Percentiles rank a stretch among this genome's conserved stretches.
These are phyloP conservation scores for Augochlora pura DNA, from an alignment of 1,140 invertebrate genomes.

Conservation along the genomic window DNA sequence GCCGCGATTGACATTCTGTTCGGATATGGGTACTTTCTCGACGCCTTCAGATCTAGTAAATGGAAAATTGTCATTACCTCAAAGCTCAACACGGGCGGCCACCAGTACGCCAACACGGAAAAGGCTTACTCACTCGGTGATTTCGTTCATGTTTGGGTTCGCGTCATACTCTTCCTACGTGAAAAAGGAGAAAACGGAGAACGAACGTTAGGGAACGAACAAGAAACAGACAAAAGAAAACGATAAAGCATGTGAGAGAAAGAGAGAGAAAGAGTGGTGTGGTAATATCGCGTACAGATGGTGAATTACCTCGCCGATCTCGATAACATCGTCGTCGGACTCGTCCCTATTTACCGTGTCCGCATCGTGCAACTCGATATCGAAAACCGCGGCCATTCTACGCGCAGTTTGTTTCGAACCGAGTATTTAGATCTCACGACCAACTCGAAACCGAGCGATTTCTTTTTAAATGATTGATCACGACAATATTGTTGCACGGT, in stretches of 20 bases:
- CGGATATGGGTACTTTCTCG: conserved; percentile 91
- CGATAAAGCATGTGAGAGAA: not conserved
- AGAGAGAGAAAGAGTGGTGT: not conserved
- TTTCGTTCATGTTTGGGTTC: conserved; percentile 87
- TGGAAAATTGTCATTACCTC: conserved; percentile 19
- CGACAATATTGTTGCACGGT: conserved; percentile 51
- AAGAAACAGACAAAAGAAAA: not conserved
- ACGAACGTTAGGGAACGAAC: conserved; percentile 29
- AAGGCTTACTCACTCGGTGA: conserved; percentile 86
- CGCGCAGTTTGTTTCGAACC: conserved; percentile 1
- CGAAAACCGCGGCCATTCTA: conserved; percentile 90
- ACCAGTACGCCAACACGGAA: not conserved
- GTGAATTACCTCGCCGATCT: conserved; percentile 87
- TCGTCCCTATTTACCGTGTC: conserved; percentile 83
- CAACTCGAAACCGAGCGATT: conserved; percentile 1
- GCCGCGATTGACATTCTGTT: conserved; percentile 93
- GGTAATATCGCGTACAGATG: conserved; percentile 14
- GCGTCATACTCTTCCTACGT: conserved; percentile 87
- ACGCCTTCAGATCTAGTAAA: conserved; percentile 86
- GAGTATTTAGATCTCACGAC: not conserved
- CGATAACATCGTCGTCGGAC: conserved; percentile 91
- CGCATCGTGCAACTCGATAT: conserved; percentile 91
- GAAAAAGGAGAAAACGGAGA: conserved; percentile 64
- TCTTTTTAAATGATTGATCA: conserved; percentile 13
- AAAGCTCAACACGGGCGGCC: not conserved